phyloP scores from a whole-genome alignment of 2,888 invertebrate genomes.

The Gasteruption jaculator region DNA sequence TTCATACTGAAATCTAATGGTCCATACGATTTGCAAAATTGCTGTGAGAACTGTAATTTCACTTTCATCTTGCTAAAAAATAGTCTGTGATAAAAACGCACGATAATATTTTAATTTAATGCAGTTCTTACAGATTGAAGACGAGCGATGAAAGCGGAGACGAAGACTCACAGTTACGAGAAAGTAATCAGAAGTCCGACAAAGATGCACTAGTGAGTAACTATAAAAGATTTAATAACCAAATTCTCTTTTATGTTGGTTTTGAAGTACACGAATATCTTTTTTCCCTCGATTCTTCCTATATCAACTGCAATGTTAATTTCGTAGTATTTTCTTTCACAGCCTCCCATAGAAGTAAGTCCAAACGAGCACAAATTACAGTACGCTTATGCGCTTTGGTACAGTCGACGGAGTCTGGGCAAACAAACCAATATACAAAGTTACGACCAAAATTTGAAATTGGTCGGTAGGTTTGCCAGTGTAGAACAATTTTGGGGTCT shows the following conservation, averaged over 20 bases:
- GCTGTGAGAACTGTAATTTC: not conserved
- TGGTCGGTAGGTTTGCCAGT: constrained; percentile 82
- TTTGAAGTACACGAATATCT: not conserved
- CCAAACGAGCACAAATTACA: constrained; percentile 88
- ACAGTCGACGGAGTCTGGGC: constrained; percentile 60
- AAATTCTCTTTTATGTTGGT: not conserved
- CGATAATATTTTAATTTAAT: constrained; percentile 6
- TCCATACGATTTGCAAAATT: constrained; percentile 5
- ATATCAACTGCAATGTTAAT: not conserved
- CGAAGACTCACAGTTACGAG: constrained; percentile 57
- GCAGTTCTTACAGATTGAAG: constrained; percentile 52
- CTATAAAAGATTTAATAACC: not conserved
- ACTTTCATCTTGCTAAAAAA: not conserved
- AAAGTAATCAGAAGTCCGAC: constrained; percentile 44
- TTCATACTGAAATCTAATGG: constrained; percentile 20
- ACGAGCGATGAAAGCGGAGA: constrained; percentile 65
- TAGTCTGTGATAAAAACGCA: not conserved
- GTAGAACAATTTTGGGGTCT: constrained; percentile 98
- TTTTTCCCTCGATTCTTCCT: constrained; percentile 1
- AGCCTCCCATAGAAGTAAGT: constrained; percentile 68
- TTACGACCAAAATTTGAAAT: constrained; percentile 77
- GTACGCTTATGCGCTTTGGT: constrained; percentile 93
- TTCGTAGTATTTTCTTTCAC: constrained; percentile 38
- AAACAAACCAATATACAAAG: constrained; percentile 57
- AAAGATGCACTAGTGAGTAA: constrained; percentile 44